Evolutionary conservation across 2,797 vertebrate genomes (phyloP).

Genomic region (Characodon lateralis): DNA sequence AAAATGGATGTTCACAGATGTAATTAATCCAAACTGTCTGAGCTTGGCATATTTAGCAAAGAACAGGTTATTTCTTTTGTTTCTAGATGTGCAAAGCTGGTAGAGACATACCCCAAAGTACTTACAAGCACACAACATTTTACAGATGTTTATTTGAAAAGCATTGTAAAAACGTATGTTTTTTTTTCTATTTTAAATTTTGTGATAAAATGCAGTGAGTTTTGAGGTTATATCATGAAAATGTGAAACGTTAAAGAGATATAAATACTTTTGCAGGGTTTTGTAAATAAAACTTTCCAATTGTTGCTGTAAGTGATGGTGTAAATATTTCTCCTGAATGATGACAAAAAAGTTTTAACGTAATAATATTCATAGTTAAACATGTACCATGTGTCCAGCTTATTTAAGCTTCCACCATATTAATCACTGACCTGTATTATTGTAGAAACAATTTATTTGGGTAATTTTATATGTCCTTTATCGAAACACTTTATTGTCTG

Average conservation of each 20-base stretch:
- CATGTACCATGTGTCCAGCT: not conserved
- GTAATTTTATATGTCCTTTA: constrained; percentile 24
- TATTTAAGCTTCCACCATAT: not conserved
- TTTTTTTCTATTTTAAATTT: not conserved
- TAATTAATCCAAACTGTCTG: not conserved
- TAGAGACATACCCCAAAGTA: not conserved
- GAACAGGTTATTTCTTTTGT: not conserved
- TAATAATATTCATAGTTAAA: not conserved
- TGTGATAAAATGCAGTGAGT: not conserved
- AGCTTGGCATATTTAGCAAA: not conserved
- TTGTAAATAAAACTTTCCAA: not conserved
- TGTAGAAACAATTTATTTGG: not conserved
- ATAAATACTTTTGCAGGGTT: not conserved
- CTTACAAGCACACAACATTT: not conserved
- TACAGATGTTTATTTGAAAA: not conserved
- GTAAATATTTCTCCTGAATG: not conserved
- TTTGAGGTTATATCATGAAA: not conserved
- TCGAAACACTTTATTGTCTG: constrained; percentile 59
- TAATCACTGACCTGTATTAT: not conserved
- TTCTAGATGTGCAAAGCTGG: not conserved
- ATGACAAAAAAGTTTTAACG: not conserved
- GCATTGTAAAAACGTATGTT: not conserved
- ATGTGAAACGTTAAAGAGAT: not conserved
- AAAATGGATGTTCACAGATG: no score
- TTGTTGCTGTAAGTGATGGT: not conserved